Percentiles rank a stretch among this genome's conserved stretches.
phyloP scores from a whole-genome alignment of 1,140 invertebrate genomes.

The Diorhabda carinulata region DNA sequence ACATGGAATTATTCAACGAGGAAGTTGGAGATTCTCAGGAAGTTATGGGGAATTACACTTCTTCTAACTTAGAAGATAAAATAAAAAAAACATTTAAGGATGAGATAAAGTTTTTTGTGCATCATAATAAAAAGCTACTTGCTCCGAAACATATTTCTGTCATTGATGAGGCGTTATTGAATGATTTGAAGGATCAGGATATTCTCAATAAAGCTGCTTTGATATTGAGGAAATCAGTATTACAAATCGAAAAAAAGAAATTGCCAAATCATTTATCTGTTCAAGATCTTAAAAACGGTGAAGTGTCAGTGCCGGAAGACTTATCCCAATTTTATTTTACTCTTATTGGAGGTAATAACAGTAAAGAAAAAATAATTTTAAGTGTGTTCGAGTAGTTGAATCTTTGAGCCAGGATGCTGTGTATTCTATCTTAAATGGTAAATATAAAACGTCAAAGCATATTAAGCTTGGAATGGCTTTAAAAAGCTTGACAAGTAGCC shows the following conservation, averaged over 20 bases:
- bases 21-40: background rate
- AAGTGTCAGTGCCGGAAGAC: slow-evolving; percentile 23
- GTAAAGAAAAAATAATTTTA: background rate
- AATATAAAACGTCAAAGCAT: slow-evolving; percentile 38
- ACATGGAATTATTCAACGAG: slow-evolving; percentile 20
- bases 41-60: slow-evolving; percentile 16
- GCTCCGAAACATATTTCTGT: slow-evolving; percentile 25
- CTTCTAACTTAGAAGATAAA: slow-evolving; percentile 30
- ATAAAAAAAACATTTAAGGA: slow-evolving; percentile 27
- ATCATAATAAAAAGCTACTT: slow-evolving; percentile 30
- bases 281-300: slow-evolving; percentile 24
- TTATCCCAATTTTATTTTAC: slow-evolving; percentile 9
- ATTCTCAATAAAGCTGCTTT: slow-evolving; percentile 35
- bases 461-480: slow-evolving; percentile 37
- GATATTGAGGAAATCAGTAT: slow-evolving; percentile 32
- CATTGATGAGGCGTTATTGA: slow-evolving; percentile 24
- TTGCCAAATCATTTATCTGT: slow-evolving; percentile 25
- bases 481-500: slow-evolving; percentile 39
- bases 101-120: slow-evolving; percentile 26
- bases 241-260: slow-evolving; percentile 21
- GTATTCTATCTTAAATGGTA: slow-evolving; percentile 6
- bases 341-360: slow-evolving; percentile 5
- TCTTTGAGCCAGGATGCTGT: slow-evolving; percentile 23
- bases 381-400: slow-evolving; percentile 24
- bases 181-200: slow-evolving; percentile 30